These are phyloP conservation scores for Neodiprion lecontei DNA, from an alignment of 1,140 invertebrate genomes.

Conservation along the genomic window DNA sequence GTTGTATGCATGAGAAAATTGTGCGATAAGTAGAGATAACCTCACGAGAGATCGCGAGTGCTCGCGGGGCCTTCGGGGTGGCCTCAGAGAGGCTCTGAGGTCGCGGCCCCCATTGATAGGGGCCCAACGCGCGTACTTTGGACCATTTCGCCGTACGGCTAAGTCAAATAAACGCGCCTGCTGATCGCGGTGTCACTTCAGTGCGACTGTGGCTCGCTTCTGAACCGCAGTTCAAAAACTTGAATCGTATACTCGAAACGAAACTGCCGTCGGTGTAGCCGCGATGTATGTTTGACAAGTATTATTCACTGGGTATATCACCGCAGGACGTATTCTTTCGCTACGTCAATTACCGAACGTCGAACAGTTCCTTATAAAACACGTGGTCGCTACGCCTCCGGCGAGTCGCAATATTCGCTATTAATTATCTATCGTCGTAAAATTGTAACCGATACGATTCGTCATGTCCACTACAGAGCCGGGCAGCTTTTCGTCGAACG, in stretches of 20 bases:
- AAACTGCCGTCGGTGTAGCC: too few relatives aligned
- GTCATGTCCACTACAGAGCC: constrained; percentile 46
- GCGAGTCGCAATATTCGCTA: too few relatives aligned
- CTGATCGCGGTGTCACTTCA: constrained; percentile 45
- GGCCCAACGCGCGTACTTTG: constrained; percentile 56
- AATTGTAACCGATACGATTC: too few relatives aligned
- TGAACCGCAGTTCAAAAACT: constrained; percentile 30
- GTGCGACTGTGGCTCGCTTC: constrained; percentile 48
- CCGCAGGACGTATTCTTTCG: too few relatives aligned
- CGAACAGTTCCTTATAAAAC: too few relatives aligned
- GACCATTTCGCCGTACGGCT: constrained; percentile 50
- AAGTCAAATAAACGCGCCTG: constrained; percentile 53
- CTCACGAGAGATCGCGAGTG: not conserved
- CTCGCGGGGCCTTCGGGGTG: constrained; percentile 18
- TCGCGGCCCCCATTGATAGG: constrained; percentile 53
- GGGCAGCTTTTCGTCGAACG: constrained; percentile 60
- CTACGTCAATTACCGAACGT: too few relatives aligned
- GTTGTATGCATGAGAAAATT: too few relatives aligned
- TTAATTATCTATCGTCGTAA: too few relatives aligned
- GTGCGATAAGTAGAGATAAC: not conserved
- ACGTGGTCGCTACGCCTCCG: too few relatives aligned
- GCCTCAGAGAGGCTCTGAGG: constrained; percentile 37
- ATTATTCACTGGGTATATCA: too few relatives aligned
- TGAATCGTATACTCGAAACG: too few relatives aligned
- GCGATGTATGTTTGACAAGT: too few relatives aligned